Base-by-base conservation (phyloP, 2,797 vertebrate species). In the Chelidonichthys spinosus region DNA sequence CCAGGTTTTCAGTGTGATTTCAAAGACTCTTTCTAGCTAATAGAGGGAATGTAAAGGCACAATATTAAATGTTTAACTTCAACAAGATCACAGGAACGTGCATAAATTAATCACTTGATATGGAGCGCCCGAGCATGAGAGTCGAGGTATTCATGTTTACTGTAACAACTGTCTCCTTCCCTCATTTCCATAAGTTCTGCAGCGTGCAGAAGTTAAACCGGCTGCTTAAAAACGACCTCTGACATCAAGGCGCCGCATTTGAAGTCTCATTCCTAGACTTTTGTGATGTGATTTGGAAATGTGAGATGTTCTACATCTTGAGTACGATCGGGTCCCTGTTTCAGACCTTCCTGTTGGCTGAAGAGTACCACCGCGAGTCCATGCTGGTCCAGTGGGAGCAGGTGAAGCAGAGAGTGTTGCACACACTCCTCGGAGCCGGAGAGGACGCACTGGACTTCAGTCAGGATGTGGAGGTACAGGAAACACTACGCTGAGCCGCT, bases 381-480 rank as follows among this genome's bases (percentile, higher is more conserved):
- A 99, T 99, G 98, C 89, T 99, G 94, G 97, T 98, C 15, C 97
- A 99, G 81, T 99, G 98, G 98, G 98, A 99, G 88, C 98, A 99
- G 92, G 97, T 98, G 84, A 99, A 99, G 83, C 98, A 99, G 93
- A 95, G 96, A 79, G 98, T 99, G 74, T 93, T 99, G 67, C 97
- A 99, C 90, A 99, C 98, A 0, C 88, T 99, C 2, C 96, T 99
- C 54, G 98, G 97, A 2, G 97, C 97, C 2, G 98, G 97, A 79
- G 98, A 99, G 84, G 98, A 99, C 43, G 96, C 96, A 2, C 94
- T 99, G 11, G 98, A 99, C 92, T 98, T 99, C 84, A 98, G 95
- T 85, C 98, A 99, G 81, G 98, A 99, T 83, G 96, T 93, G 11
- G 98, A 99, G 96, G 98, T 99, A 91, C 89, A 73, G 61, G 40